Base-by-base conservation (phyloP, 2,888 invertebrate genomes). In the Bimastos eiseni region DNA sequence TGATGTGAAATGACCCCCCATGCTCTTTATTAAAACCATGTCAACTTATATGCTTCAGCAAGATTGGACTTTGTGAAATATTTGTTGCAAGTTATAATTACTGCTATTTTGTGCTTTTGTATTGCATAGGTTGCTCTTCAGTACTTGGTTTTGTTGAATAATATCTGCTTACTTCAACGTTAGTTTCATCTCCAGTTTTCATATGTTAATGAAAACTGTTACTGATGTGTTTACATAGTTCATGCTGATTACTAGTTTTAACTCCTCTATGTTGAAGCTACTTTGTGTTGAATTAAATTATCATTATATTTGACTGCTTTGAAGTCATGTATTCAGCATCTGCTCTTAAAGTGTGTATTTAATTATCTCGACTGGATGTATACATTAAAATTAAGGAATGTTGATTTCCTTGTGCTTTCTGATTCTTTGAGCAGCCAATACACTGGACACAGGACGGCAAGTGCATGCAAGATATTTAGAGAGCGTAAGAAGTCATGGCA, bases 241-340 rank as follows among this genome's bases (percentile, higher is more conserved):
- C n/a, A n/a, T 70, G 4, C 30, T 70, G n/a, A 70, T n/a, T 70
- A 70, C 30, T 70, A n/a, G n/a, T 70, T 70, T 70, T 70, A n/a
- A n/a, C 13, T n/a, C 55, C 13, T n/a, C 30, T 70, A 11, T 70
- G 49, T 70, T 70, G n/a, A 70, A 8, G n/a, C n/a, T 70, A 70
- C n/a, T 70, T 49, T 70, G n/a, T 17, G n/a, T 70, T 70, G 70
- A 8, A 49, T 49, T 70, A 15, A 11, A 41, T 41, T 41, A 11
- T 41, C 11, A 70, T 70, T n/a, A n/a, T 70, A n/a, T 70, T 70
- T n/a, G n/a, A n/a, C n/a, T 70, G 70, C n/a, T 70, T n/a, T n/a
- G 70, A 70, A n/a, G 70, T 70, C n/a, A n/a, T 70, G 70, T n/a
- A 70, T 70, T n/a, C 70, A 70, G n/a, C 70, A 70, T 30, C n/a